These are phyloP conservation scores for Asbolus verrucosus DNA, from an alignment of 1,140 invertebrate genomes.

Conservation along the genomic window DNA sequence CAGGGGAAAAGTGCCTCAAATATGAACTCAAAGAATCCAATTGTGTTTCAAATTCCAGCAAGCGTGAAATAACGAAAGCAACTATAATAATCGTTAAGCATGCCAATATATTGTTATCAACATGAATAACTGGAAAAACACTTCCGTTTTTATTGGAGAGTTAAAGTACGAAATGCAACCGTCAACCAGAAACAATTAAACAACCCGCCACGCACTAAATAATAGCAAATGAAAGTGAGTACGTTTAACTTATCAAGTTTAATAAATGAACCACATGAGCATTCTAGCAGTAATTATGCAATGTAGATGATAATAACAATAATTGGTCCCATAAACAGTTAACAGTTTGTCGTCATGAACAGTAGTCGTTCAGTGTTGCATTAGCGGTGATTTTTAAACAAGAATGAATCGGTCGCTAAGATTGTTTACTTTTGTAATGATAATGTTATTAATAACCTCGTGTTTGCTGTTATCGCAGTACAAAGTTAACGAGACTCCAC, in stretches of 20 bases:
- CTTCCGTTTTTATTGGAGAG: neutral
- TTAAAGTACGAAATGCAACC: neutral
- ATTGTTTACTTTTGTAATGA: neutral
- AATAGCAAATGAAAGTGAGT: neutral
- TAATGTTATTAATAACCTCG: neutral
- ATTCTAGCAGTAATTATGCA: no score
- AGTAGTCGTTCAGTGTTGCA: neutral
- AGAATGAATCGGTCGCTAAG: neutral
- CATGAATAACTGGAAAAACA: neutral
- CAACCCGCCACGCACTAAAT: neutral
- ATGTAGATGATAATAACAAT: neutral
- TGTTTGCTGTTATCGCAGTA: neutral
- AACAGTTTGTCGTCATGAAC: neutral
- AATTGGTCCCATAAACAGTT: neutral
- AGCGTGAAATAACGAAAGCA: conserved; percentile 2
- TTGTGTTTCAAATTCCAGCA: neutral
- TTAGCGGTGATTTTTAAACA: neutral
- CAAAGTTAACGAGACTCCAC: no score
- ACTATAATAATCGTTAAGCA: neutral
- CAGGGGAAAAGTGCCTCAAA: no score
- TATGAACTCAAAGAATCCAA: no score
- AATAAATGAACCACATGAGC: no score
- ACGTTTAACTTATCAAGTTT: neutral
- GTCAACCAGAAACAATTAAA: neutral
- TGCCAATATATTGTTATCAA: neutral